phyloP scores from a whole-genome alignment of 2,113 vertebrate species.

The Cochlearius cochlearius region DNA sequence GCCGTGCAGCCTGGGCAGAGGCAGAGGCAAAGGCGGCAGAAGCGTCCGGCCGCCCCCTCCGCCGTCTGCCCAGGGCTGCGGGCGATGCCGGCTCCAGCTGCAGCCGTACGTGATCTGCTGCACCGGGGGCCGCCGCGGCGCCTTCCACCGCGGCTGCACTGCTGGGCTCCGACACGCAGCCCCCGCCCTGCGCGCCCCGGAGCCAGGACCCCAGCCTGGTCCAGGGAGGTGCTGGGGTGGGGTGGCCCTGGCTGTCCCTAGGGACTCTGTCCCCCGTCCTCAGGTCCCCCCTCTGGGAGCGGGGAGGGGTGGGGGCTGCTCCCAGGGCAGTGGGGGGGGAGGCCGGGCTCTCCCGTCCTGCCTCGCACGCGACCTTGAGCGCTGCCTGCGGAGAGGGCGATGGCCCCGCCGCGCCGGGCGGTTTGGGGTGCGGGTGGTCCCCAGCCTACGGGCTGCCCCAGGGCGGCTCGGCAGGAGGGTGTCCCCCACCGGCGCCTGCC shows the following conservation, averaged over 20 bases:
- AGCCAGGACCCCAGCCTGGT: background rate
- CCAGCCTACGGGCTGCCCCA: accelerated
- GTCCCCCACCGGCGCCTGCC: accelerated
- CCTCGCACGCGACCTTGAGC: accelerated
- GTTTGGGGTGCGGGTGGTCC: background rate
- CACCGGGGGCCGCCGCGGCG: background rate
- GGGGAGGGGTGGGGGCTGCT: background rate
- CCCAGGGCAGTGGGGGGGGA: background rate
- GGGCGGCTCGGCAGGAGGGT: accelerated
- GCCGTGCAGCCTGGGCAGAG: background rate
- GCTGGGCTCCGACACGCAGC: background rate
- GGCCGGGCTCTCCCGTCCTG: accelerated
- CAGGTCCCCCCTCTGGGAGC: accelerated
- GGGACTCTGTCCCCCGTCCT: background rate
- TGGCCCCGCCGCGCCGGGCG: accelerated
- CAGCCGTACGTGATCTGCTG: slow-evolving; percentile 4
- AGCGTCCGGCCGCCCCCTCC: background rate
- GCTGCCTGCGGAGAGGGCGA: accelerated
- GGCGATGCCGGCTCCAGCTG: background rate
- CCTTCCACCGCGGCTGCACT: background rate
- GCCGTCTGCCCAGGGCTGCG: background rate
- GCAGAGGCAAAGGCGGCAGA: background rate
- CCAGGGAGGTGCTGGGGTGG: background rate
- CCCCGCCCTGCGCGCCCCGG: background rate
- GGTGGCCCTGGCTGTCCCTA: background rate